phyloP scores from a whole-genome alignment of 1,140 invertebrate species.

The Meloidogyne floridensis region DNA sequence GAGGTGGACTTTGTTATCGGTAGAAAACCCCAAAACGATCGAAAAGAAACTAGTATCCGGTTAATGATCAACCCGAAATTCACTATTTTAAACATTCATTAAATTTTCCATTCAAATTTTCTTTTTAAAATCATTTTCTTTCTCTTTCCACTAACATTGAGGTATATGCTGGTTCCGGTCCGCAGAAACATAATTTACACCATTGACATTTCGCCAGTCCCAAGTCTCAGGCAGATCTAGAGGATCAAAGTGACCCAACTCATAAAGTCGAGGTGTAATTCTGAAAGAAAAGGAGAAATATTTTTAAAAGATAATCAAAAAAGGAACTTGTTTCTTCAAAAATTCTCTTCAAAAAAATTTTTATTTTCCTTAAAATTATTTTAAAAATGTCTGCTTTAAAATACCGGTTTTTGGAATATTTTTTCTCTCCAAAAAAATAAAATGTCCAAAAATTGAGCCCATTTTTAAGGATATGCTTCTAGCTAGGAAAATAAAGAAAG shows the following conservation, averaged over 20 bases:
- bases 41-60: too few species aligned
- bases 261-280: slow-evolving; percentile 35
- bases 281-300: slow-evolving; percentile 18
- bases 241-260: slow-evolving; percentile 47
- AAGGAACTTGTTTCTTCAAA: not conserved
- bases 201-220: slow-evolving; percentile 69
- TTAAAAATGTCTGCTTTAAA: not conserved
- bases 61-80: not conserved
- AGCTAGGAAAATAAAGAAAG: not conserved
- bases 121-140: not conserved
- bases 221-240: slow-evolving; percentile 65
- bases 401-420: not conserved
- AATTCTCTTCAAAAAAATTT: not conserved
- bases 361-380: not conserved
- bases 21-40: too few species aligned
- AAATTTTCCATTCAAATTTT: not conserved
- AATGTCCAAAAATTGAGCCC: not conserved
- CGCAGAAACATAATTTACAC: slow-evolving; percentile 67
- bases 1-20: too few species aligned
- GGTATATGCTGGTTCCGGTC: slow-evolving; percentile 67
- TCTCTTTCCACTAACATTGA: slow-evolving; percentile 51
- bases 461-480: not conserved
- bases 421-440: not conserved
- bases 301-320: not conserved
- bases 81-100: not conserved